Evolutionary conservation across 2,113 vertebrate genomes (phyloP).

Genomic region (Glareola pratincola): DNA sequence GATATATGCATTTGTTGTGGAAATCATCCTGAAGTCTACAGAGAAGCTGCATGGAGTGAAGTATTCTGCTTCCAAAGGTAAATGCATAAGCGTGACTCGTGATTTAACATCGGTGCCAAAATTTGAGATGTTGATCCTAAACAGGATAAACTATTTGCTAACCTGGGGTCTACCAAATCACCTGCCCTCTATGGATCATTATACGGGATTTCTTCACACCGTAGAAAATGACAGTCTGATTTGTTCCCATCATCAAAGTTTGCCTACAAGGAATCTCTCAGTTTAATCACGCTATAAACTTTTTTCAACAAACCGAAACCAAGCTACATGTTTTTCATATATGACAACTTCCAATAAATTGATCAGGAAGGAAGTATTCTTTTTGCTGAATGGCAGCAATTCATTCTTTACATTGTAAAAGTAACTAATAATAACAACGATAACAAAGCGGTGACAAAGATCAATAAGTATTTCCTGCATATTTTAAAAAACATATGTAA

Average conservation of each 20-base stretch:
- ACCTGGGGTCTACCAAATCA: not conserved
- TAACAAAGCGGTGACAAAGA: not conserved
- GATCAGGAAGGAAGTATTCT: not conserved
- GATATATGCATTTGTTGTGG: not conserved
- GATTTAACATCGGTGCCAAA: not conserved
- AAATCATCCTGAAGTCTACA: not conserved
- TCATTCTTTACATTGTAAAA: not conserved
- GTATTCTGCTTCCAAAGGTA: not conserved
- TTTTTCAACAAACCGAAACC: not conserved
- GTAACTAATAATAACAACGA: not conserved
- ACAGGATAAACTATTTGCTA: not conserved
- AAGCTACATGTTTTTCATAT: not conserved
- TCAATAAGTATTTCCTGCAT: not conserved
- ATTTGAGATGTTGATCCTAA: not conserved
- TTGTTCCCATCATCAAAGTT: not conserved
- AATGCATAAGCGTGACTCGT: not conserved
- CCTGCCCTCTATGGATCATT: not conserved
- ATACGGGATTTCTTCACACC: not conserved
- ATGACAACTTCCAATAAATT: not conserved
- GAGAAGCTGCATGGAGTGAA: not conserved
- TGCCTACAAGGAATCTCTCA: not conserved
- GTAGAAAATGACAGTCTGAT: constrained; percentile 11
- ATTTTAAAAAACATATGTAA: not conserved
- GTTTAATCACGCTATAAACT: constrained; percentile 13
- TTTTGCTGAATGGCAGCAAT: not conserved